A percentile compares a stretch with the other conserved stretches of the same genome.
These are phyloP conservation scores for Liasis olivaceus DNA, from an alignment of 2,797 vertebrate species.

Conservation along the genomic window DNA sequence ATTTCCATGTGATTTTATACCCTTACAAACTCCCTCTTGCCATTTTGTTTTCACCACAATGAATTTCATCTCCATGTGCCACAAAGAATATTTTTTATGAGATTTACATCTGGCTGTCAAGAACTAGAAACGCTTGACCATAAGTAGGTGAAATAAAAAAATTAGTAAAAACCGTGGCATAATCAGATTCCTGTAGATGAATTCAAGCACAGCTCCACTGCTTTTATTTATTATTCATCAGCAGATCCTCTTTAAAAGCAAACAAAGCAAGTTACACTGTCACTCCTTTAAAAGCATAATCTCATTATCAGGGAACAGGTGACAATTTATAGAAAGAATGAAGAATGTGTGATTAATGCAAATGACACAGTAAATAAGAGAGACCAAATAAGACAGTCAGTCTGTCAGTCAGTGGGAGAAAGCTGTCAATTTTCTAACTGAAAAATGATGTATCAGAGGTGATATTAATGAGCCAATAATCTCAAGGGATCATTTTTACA, in stretches of 20 bases:
- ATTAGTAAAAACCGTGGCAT: constrained; percentile 38
- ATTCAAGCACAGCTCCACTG: neutral
- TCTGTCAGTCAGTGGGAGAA: constrained; percentile 58
- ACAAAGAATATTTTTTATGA: constrained; percentile 7
- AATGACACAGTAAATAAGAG: constrained; percentile 58
- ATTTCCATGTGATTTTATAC: constrained; percentile 20
- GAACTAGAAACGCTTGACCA: neutral
- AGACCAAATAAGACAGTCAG: constrained; percentile 50
- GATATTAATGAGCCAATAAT: constrained; percentile 67
- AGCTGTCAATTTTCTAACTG: constrained; percentile 68
- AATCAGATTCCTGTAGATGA: constrained; percentile 35
- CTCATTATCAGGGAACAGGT: constrained; percentile 45
- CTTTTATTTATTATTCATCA: constrained; percentile 51
- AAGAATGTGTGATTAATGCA: constrained; percentile 52
- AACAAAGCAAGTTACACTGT: constrained; percentile 18
- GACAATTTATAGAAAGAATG: constrained; percentile 31
- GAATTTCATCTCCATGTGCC: constrained; percentile 20
- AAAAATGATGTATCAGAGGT: constrained; percentile 64
- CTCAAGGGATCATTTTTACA: constrained; percentile 50
- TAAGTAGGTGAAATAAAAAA: constrained; percentile 18
- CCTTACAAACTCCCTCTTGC: constrained; percentile 11
- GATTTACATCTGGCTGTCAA: constrained; percentile 27
- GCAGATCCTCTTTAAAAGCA: constrained; percentile 39
- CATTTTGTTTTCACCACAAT: neutral
- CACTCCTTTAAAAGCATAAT: constrained; percentile 18